These are phyloP conservation scores for Chloroclystis v-ata DNA, from an alignment of 2,888 invertebrate species.

Conservation along the genomic window DNA sequence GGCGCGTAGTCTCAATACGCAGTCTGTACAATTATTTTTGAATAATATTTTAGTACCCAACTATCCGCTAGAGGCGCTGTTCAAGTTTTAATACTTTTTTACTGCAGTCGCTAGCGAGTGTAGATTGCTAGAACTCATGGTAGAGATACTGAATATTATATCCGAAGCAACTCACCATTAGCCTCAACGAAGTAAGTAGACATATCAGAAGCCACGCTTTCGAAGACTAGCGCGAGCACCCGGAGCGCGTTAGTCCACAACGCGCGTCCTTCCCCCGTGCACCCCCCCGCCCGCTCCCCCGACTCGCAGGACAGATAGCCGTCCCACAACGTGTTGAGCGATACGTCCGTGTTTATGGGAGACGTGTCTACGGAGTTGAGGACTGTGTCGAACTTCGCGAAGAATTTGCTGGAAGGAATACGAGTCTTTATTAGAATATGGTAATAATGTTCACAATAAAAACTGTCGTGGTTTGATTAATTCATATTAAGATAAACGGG, in stretches of 20 bases:
- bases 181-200: slow-evolving; percentile 58
- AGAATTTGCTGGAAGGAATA: slow-evolving; percentile 47
- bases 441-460: too few species aligned
- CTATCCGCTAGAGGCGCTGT: too few species aligned
- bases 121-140: too few species aligned
- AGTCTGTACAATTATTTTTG: too few species aligned
- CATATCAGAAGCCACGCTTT: slow-evolving; percentile 50
- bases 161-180: slow-evolving; percentile 57
- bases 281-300: slow-evolving; percentile 31
- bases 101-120: too few species aligned
- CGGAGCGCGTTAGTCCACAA: slow-evolving; percentile 50
- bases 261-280: slow-evolving; percentile 41
- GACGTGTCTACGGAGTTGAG: slow-evolving; percentile 46
- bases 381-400: slow-evolving; percentile 56
- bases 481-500: too few species aligned
- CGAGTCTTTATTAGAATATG: too few species aligned
- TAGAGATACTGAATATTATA: too few species aligned
- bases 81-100: too few species aligned
- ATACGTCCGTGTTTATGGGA: slow-evolving; percentile 23
- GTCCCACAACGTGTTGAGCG: slow-evolving; percentile 51
- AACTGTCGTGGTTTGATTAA: too few species aligned
- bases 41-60: too few species aligned
- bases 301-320: slow-evolving; percentile 43
- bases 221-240: slow-evolving; percentile 49
- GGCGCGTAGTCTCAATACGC: too few species aligned